Conservation (phyloP, 2,888 invertebrate species). For the Beris morrisii region DNA sequence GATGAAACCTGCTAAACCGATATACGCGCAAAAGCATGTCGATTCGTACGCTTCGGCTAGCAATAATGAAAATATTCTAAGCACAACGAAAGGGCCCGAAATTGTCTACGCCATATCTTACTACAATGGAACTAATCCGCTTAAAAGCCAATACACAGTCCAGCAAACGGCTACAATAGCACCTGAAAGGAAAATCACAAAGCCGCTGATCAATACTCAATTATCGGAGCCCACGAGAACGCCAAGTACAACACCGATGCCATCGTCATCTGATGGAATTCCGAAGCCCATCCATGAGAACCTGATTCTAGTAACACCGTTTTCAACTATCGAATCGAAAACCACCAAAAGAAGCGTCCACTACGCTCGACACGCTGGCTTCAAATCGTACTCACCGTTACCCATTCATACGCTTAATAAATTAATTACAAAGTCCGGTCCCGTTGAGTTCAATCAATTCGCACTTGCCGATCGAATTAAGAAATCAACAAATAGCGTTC, state of each 20-base stretch:
- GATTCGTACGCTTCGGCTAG: neutral
- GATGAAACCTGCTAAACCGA: neutral
- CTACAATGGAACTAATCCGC: neutral
- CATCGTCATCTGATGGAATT: neutral
- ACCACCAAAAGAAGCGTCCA: conserved; percentile 1
- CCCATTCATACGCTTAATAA: neutral
- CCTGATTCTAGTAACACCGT: too few relatives aligned
- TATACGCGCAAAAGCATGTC: neutral
- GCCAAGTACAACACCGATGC: conserved; percentile 5
- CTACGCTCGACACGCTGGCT: conserved; percentile 17
- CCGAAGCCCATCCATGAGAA: neutral
- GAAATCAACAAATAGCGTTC: too few relatives aligned
- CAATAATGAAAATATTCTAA: neutral
- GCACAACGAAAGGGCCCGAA: neutral
- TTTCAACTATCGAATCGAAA: neutral
- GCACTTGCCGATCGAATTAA: too few relatives aligned
- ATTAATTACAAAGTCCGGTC: neutral
- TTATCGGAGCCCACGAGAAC: neutral
- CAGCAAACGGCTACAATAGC: neutral
- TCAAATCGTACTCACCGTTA: conserved; percentile 13
- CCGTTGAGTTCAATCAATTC: too few relatives aligned
- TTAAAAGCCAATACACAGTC: neutral
- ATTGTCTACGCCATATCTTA: conserved; percentile 18
- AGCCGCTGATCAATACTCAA: neutral
- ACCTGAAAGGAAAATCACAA: neutral